These are phyloP conservation scores for Calephelis perditalis DNA, from an alignment of 2,888 invertebrate genomes.

Conservation along the genomic window DNA sequence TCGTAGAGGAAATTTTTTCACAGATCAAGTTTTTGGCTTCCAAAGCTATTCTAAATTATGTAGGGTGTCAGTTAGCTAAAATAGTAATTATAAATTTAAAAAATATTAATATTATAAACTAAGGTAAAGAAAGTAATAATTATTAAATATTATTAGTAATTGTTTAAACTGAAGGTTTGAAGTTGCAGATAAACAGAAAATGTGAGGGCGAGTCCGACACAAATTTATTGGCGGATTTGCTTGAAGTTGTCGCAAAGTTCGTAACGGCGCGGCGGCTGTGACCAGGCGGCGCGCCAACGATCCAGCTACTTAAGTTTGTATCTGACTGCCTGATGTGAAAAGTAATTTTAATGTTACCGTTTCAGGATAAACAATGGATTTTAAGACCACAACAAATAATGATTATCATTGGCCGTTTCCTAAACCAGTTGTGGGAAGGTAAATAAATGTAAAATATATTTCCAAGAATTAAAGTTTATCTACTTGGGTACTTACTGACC, in stretches of 20 bases:
- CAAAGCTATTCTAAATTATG: slow-evolving; percentile 72
- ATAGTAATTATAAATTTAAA: slow-evolving; percentile 63
- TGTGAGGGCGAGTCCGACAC: too few species aligned
- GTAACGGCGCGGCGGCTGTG: too few species aligned
- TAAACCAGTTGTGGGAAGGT: slow-evolving; percentile 76
- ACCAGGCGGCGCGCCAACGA: too few species aligned
- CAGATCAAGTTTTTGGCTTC: slow-evolving; percentile 69
- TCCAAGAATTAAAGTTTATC: not conserved
- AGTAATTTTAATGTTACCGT: too few species aligned
- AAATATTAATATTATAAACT: slow-evolving; percentile 59
- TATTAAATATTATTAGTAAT: too few species aligned
- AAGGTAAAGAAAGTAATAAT: slow-evolving; percentile 34
- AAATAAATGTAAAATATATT: slow-evolving; percentile 31
- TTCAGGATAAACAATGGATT: slow-evolving; percentile 50
- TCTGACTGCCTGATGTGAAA: too few species aligned
- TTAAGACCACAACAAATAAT: slow-evolving; percentile 62
- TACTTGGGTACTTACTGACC: too few species aligned
- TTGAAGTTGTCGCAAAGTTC: too few species aligned
- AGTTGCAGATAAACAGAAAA: too few species aligned
- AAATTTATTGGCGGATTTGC: too few species aligned
- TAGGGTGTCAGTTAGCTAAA: slow-evolving; percentile 71
- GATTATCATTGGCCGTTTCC: slow-evolving; percentile 80
- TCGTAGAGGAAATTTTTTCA: slow-evolving; percentile 65
- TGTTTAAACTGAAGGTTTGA: too few species aligned
- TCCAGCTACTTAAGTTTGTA: too few species aligned